Base-by-base conservation (phyloP, 1,140 invertebrate genomes). In the Cotesia vestalis region DNA sequence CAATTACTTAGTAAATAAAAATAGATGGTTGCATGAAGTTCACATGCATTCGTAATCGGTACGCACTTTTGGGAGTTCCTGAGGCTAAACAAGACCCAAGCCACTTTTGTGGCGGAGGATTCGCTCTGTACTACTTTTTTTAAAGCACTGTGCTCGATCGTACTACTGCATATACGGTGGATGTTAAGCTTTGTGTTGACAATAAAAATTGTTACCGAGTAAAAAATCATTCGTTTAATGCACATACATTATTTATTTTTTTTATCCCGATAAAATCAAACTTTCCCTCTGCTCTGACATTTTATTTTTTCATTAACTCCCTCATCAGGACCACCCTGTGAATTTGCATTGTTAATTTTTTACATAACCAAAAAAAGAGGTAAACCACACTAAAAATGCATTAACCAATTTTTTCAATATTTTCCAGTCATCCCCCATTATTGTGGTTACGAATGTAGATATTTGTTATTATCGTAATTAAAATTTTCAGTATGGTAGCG, bases 61-160 rank as follows among this genome's bases (percentile, higher is more conserved):
- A 73, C 77, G 78, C 78, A 81, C 79, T 81, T 81, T 81, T 79
- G 77, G 78, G 79, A 81, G 77, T 79, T 80, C 78, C 77, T 72
- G 77, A 76, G 73, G 78, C 69, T 62, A 76, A 79, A 79, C 77
- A 80, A 73, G 74, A 66, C 79, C 71, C 79, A 78, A 79, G 76
- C 77, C 79, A 81, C 79, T 81, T 46, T 81, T 81, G 75, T 73
- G 75, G 73, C 71, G 35, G 52, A 36, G 36, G 59, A 70, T 52
- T 59, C 59, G 34, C 20, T 53, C 11, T 17, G 52, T 40, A n/a
- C 34, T 34, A 55, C 35, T 57, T 57, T 57, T 14, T 55, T 35
- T 27, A 2, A 40, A 9, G 17, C 3, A 2, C 11, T 60, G 8
- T 34, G 6, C 20, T 60, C 35, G 27, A 27, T 52, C 51, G 27